phyloP scores from a whole-genome alignment of 2,888 invertebrate genomes.

The Stenolophus ochropezus region DNA sequence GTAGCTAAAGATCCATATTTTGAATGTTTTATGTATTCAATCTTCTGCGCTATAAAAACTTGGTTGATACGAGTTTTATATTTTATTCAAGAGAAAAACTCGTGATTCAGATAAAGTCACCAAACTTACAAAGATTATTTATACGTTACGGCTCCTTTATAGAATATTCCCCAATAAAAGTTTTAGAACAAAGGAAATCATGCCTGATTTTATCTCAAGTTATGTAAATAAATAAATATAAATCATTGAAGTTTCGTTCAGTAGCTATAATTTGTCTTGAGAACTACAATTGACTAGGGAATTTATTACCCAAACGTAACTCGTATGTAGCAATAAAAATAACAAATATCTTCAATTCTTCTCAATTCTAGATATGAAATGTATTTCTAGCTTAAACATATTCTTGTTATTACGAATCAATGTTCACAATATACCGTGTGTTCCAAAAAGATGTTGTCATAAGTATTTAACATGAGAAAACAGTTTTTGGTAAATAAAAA shows the following conservation, averaged over 20 bases:
- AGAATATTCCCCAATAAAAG: slow-evolving; percentile 34
- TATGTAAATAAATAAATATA: slow-evolving; percentile 30
- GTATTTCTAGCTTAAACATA: too few species aligned
- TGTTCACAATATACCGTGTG: too few species aligned
- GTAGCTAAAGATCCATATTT: slow-evolving; percentile 43
- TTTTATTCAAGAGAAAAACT: slow-evolving; percentile 40
- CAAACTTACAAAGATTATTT: slow-evolving; percentile 35
- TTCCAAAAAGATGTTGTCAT: too few species aligned
- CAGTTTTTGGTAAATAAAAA: too few species aligned
- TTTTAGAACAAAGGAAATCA: slow-evolving; percentile 27
- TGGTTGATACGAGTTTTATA: slow-evolving; percentile 48
- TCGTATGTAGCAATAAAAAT: not conserved
- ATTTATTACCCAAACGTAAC: slow-evolving; percentile 19
- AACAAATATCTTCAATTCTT: too few species aligned
- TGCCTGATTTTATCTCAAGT: slow-evolving; percentile 13
- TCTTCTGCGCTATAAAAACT: slow-evolving; percentile 45
- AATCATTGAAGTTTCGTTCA: slow-evolving; percentile 25
- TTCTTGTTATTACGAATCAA: too few species aligned
- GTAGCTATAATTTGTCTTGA: slow-evolving; percentile 30
- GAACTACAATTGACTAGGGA: slow-evolving; percentile 12
- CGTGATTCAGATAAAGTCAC: slow-evolving; percentile 39
- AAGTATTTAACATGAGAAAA: too few species aligned
- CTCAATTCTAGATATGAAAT: too few species aligned
- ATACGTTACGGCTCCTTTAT: slow-evolving; percentile 31
- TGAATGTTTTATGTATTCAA: slow-evolving; percentile 48